Base-by-base conservation (phyloP, 2,113 vertebrate genomes). In the Notarius lentiginosus region DNA sequence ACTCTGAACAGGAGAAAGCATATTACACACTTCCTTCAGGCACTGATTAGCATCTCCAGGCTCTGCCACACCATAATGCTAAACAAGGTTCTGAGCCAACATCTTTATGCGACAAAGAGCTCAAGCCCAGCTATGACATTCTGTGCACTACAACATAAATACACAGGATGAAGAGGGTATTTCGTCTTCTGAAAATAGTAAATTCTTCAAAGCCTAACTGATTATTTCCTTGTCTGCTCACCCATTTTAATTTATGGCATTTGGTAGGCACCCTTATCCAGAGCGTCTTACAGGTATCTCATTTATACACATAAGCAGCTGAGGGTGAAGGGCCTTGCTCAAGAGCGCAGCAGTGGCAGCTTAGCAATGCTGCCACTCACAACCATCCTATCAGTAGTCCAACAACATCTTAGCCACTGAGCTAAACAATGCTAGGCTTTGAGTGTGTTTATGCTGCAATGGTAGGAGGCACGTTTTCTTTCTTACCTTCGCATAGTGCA, bases 401-500 rank as follows among this genome's bases (percentile, higher is more conserved):
- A 41, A 41, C 41, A 41, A 41, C 41, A 41, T 41, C 41, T 41
- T 41, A 41, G 41, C 41, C 41, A 41, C 41, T 41, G 41, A 41
- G 41, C 41, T 41, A 41, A n/a, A 5, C 41, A 63, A 60, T 9
- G 1, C 11, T 49, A 55, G 30, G 70, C 22, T 53, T 30, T 53
- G 77, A 22, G 27, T 81, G 30, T 14, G 58, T 87, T 76, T 49
- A n/a, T 41, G 49, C 30, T 27, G 51, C 27, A 66, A 27, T 27
- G 60, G 53, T 53, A 51, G 58, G 2, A 51, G 11, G 9, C 9
- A n/a, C n/a, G 7, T 11, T 72, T 90, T 63, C 55, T 60, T 53
- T 92, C 95, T 96, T 96, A 99, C 98, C 86, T 97, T 97, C 84
- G 97, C 94, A 83, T 98, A 95, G 88, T 99, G 96, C 87, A 98